Evolutionary conservation across 2,113 vertebrate genomes (phyloP).

Genomic region (Podocnemis expansa): DNA sequence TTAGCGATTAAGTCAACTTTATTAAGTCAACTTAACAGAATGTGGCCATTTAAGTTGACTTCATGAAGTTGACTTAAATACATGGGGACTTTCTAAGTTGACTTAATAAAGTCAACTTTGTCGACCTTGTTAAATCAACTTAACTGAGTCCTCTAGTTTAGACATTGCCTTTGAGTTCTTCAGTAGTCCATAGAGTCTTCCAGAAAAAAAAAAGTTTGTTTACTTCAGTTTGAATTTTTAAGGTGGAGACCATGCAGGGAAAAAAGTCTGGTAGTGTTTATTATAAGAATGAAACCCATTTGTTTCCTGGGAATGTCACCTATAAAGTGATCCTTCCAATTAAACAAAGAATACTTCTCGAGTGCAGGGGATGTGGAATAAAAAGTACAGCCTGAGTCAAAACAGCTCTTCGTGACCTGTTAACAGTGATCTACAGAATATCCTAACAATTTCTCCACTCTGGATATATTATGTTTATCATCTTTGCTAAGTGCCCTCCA

Average conservation of each 20-base stretch:
- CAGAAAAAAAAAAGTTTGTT: accelerated
- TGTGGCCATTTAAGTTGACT: no score
- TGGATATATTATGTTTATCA: background rate
- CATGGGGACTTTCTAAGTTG: no score
- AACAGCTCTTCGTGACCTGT: background rate
- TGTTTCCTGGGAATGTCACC: background rate
- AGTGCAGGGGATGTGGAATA: background rate
- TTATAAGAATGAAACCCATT: background rate
- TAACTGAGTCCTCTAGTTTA: no score
- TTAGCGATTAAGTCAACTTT: no score
- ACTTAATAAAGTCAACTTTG: no score
- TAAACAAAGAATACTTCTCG: background rate
- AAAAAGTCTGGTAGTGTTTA: background rate
- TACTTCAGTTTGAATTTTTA: background rate
- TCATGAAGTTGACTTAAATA: no score
- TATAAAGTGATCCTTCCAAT: background rate
- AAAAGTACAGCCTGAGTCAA: background rate
- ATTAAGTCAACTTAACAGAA: no score
- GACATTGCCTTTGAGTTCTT: background rate
- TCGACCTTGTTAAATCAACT: no score
- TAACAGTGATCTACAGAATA: background rate
- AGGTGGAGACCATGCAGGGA: background rate
- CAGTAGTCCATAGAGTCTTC: background rate
- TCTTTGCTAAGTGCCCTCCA: background rate
- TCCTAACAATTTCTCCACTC: background rate